Conservation (phyloP, 2,888 invertebrate species). For the Conchocele bisecta region DNA sequence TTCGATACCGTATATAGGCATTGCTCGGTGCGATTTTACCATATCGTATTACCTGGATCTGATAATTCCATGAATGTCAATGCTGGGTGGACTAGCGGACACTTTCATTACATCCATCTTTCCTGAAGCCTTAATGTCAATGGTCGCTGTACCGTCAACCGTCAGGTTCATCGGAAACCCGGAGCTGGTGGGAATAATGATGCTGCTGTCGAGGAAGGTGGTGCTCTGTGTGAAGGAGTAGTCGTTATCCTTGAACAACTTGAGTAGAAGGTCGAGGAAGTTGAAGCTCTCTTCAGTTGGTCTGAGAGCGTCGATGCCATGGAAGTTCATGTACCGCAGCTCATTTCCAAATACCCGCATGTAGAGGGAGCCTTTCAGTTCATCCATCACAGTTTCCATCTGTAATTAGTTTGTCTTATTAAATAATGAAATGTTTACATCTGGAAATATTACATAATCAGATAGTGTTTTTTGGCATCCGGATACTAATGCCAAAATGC, state of each 20-base stretch:
- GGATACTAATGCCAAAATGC: too few relatives aligned
- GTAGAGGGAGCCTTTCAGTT: slow-evolving; percentile 85
- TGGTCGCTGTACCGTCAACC: slow-evolving; percentile 92
- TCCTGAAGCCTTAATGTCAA: slow-evolving; percentile 92
- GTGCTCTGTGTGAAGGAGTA: slow-evolving; percentile 86
- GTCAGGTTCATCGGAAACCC: slow-evolving; percentile 94
- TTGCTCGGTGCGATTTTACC: too few relatives aligned
- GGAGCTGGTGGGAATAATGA: slow-evolving; percentile 91
- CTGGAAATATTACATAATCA: too few relatives aligned
- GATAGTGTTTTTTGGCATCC: too few relatives aligned
- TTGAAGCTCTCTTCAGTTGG: slow-evolving; percentile 49
- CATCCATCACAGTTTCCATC: slow-evolving; percentile 61
- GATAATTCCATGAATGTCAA: slow-evolving; percentile 90
- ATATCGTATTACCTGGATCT: slow-evolving; percentile 93
- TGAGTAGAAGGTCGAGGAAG: slow-evolving; percentile 62
- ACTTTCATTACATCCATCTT: slow-evolving; percentile 87
- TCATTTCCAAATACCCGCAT: slow-evolving; percentile 96
- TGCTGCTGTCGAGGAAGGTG: slow-evolving; percentile 93
- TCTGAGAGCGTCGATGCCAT: slow-evolving; percentile 52
- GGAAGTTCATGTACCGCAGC: slow-evolving; percentile 77
- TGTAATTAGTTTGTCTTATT: slow-evolving; percentile 4
- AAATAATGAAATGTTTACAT: not conserved
- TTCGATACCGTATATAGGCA: too few relatives aligned
- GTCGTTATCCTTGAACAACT: slow-evolving; percentile 66
- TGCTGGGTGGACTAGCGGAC: slow-evolving; percentile 84